phyloP scores from a whole-genome alignment of 1,140 invertebrate species.

The Zeugodacus cucurbitae region DNA sequence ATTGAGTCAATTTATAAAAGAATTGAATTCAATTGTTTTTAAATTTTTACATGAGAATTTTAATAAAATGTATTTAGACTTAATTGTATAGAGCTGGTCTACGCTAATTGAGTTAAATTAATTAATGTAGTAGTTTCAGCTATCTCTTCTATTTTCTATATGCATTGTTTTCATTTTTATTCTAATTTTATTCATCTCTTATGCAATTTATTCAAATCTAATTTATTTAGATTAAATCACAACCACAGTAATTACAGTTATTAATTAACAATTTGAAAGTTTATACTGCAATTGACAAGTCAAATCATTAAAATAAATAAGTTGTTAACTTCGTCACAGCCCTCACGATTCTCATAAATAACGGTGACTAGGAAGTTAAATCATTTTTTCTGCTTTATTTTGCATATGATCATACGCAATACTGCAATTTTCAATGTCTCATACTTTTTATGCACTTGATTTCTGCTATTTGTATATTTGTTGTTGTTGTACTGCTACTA shows the following conservation, averaged over 20 bases:
- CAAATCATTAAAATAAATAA: not conserved
- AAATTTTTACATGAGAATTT: no score
- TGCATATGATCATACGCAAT: not conserved
- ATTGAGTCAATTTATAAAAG: no score
- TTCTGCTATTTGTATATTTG: not conserved
- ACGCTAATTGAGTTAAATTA: no score
- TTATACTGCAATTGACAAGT: not conserved
- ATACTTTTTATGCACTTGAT: not conserved
- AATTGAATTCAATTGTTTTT: no score
- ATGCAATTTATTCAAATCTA: no score
- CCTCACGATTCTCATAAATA: not conserved
- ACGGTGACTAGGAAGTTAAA: not conserved
- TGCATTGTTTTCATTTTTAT: no score
- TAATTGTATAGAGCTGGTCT: no score
- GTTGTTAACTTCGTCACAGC: not conserved
- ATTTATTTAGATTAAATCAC: not conserved
- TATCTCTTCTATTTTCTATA: no score
- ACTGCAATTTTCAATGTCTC: not conserved
- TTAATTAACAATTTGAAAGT: not conserved
- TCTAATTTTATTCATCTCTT: no score
- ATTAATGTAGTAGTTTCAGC: no score
- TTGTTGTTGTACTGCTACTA: not conserved
- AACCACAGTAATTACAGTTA: not conserved
- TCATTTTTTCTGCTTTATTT: not conserved
- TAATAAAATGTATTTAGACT: no score